Conservation (phyloP, 2,113 vertebrate genomes). For the Chitala chitala region DNA sequence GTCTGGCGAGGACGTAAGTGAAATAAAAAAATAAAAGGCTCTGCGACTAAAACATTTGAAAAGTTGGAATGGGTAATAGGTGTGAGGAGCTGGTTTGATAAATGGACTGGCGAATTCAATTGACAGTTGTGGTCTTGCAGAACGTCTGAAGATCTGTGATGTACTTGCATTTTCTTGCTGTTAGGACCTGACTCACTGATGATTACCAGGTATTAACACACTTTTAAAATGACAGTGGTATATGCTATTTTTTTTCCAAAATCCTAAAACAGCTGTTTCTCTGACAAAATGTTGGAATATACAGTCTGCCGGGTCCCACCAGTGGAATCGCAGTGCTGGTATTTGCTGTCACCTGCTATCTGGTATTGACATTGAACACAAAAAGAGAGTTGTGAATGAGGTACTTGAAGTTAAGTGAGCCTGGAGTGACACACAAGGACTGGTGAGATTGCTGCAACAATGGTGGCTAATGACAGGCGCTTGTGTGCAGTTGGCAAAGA, state of each 20-base stretch:
- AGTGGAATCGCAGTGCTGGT: neutral
- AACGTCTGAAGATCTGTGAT: neutral
- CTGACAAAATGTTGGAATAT: neutral
- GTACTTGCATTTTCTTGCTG: conserved; percentile 5
- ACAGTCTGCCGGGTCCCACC: too few relatives aligned
- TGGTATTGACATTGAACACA: neutral
- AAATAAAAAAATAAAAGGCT: conserved; percentile 9
- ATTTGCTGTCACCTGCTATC: neutral
- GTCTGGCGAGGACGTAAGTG: conserved; percentile 9
- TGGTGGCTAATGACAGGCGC: too few relatives aligned
- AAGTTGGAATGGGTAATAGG: conserved; percentile 12
- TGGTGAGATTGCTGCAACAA: too few relatives aligned
- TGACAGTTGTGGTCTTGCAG: neutral
- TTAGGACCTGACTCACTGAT: neutral
- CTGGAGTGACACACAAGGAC: neutral
- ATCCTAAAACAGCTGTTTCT: too few relatives aligned
- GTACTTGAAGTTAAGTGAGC: neutral
- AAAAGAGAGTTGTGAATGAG: too few relatives aligned
- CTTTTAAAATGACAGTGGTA: neutral
- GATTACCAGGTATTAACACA: neutral
- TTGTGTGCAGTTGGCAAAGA: too few relatives aligned
- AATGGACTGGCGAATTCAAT: neutral
- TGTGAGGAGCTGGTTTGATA: neutral
- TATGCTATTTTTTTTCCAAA: neutral
- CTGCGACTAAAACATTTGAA: neutral